Evolutionary conservation across 2,888 invertebrate species (phyloP).

Genomic region (Parnassius glacialis): DNA sequence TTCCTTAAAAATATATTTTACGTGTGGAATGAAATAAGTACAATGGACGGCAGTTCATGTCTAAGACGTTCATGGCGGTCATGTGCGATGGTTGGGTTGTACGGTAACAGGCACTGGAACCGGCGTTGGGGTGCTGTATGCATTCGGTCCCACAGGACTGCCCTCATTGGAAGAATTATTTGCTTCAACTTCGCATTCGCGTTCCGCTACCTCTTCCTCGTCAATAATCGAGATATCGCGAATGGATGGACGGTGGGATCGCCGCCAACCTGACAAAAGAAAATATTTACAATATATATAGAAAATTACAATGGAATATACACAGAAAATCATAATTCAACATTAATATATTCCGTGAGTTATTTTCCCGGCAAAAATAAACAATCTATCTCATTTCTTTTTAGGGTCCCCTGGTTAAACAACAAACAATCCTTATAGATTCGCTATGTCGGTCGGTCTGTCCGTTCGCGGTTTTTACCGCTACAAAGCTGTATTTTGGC

Average conservation of each 20-base stretch:
- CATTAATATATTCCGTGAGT: no score
- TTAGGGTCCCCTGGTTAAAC: no score
- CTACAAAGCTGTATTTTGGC: no score
- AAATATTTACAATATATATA: not conserved
- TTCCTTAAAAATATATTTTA: not conserved
- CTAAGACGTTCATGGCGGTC: constrained; percentile 32
- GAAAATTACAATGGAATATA: no score
- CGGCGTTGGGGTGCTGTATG: constrained; percentile 59
- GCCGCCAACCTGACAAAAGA: constrained; percentile 84
- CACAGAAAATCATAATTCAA: no score
- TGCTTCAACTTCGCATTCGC: constrained; percentile 60
- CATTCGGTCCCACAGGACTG: constrained; percentile 40
- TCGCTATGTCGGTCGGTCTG: no score
- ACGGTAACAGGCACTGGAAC: constrained; percentile 60
- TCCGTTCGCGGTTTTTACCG: no score
- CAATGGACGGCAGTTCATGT: constrained; percentile 20
- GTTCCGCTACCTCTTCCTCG: constrained; percentile 87
- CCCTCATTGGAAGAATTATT: constrained; percentile 39
- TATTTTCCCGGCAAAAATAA: no score
- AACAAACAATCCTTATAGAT: no score
- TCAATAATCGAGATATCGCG: constrained; percentile 93
- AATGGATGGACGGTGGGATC: constrained; percentile 90
- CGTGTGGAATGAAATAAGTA: constrained; percentile 23
- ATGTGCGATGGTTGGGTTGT: constrained; percentile 63
- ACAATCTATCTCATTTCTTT: no score